A percentile compares a stretch with the other conserved stretches of the same genome.
phyloP scores from a whole-genome alignment of 2,113 vertebrate species.

The Paradisaea rubra region DNA sequence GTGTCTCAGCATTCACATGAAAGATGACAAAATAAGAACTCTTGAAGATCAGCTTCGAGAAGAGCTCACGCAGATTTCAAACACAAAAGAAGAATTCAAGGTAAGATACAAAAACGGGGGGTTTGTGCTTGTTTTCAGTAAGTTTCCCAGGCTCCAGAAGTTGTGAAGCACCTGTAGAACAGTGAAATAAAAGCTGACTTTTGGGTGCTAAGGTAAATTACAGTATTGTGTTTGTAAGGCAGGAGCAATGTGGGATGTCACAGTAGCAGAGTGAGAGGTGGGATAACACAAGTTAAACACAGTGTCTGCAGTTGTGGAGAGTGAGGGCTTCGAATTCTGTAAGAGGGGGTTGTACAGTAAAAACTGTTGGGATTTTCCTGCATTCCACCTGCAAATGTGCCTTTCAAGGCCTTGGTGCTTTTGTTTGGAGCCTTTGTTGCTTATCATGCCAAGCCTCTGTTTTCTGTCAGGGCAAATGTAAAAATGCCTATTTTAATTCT shows the following conservation, averaged over 20 bases:
- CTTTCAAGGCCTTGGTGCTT: background rate
- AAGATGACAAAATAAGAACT: constrained; percentile 75
- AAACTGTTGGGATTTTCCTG: background rate
- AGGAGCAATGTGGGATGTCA: background rate
- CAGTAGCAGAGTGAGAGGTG: background rate
- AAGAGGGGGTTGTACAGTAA: background rate
- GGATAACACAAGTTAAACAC: background rate
- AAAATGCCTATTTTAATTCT: background rate
- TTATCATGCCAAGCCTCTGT: background rate
- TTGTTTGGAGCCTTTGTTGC: background rate
- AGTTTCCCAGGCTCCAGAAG: background rate
- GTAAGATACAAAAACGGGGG: constrained; percentile 8
- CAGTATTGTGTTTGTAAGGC: background rate
- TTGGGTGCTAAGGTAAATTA: background rate
- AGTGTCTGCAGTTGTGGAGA: background rate
- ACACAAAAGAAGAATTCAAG: constrained; percentile 74
- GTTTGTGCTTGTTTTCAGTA: background rate
- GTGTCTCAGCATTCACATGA: constrained; percentile 63
- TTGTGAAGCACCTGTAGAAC: background rate
- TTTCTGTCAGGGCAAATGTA: background rate
- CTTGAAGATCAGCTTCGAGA: constrained; percentile 74
- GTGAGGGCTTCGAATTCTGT: background rate
- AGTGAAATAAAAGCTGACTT: background rate
- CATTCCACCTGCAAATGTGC: background rate
- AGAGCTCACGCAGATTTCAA: constrained; percentile 59